Evolutionary conservation across 2,888 invertebrate genomes (phyloP), one percentile per base, ranked within the genome.

Genomic region (Anodontia alba): DNA sequence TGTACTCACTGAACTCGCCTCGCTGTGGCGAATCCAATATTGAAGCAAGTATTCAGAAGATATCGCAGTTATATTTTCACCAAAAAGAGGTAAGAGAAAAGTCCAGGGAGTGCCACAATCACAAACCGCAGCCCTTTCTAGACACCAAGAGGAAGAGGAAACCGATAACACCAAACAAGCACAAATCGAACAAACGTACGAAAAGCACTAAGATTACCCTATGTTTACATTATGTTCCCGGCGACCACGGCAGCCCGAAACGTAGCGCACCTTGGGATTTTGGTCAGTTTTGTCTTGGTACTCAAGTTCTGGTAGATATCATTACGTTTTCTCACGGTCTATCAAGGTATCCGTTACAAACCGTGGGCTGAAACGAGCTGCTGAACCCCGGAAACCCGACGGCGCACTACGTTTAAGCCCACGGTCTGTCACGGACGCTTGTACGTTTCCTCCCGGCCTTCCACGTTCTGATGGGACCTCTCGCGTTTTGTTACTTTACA

Each of bases 191-290:
- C n/a, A n/a, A n/a, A n/a, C n/a, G n/a, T n/a, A n/a, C n/a, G n/a
- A n/a, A n/a, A n/a, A n/a, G n/a, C n/a, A n/a, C n/a, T n/a, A n/a
- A n/a, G n/a, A n/a, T 42, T 42, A 42, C 42, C 49, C 57, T 57
- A 29, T 17, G 57, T 57, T 57, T 57, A 57, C 57, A 57, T 17
- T 57, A 57, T 57, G 57, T 57, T 57, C 57, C 57, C 57, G 57
- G 57, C 57, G 57, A 29, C 57, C 23, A 23, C 57, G 57, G 8
- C 29, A 29, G 29, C 57, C 29, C 29, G 29, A 57, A 57, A 57
- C 57, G 57, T 57, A 57, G 57, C 57, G 57, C 29, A 29, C 57
- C 57, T 23, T 57, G 57, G 29, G 29, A 57, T 29, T 57, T 26
- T 57, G 57, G 57, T 57, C 57, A 57, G 3, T 57, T 57, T 57